Base-by-base conservation (phyloP, 1,140 invertebrate species). In the Aethina tumida region DNA sequence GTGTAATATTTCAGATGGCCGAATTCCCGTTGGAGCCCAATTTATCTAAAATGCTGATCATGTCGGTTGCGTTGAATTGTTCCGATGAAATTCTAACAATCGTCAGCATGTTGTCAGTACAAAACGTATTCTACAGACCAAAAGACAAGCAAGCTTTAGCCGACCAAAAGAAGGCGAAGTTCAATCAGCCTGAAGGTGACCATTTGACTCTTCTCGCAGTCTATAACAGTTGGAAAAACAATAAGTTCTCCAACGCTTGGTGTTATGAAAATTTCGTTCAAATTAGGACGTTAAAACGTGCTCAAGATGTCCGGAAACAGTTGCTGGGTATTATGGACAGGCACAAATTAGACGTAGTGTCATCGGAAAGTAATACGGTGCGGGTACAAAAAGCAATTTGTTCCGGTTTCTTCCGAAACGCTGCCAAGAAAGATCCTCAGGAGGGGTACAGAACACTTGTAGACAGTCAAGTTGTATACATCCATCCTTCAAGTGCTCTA, bases 231-330 rank as follows among this genome's bases (percentile, higher is more conserved):
- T 99, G 97, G 97, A 92, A 92, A 57, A 97, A 97, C 56, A 97
- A 98, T 62, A 97, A 98, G 60, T 98, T 97, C 64, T 95, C 90
- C 1, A 96, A 93, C 62, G 90, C 93, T 0, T 99, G 96, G 97
- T 99, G 96, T 63, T 97, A 96, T 59, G 96, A 99, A 62, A 99
- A 99, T 67, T 99, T 99, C 67, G 91, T 99, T 5, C 97, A 99
- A 68, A 92, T 95, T 18, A 66, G 96, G 13, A 98, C 94, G 0
- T 63, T 99, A 19, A 98, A 98, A 65, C 69, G 95, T 35, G 92
- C 96, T 0, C 95, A 99, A 65, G 97, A 99, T 69, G 94, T 99
- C 0, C 70, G 96, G 5, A 99, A 99, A 69, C 97, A 99, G 63
- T 66, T 99, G 43, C 65, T 99, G 0, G 93, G 93, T 3, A 97